These are phyloP conservation scores for Tenodera sinensis DNA, from an alignment of 2,888 invertebrate species.

Conservation along the genomic window DNA sequence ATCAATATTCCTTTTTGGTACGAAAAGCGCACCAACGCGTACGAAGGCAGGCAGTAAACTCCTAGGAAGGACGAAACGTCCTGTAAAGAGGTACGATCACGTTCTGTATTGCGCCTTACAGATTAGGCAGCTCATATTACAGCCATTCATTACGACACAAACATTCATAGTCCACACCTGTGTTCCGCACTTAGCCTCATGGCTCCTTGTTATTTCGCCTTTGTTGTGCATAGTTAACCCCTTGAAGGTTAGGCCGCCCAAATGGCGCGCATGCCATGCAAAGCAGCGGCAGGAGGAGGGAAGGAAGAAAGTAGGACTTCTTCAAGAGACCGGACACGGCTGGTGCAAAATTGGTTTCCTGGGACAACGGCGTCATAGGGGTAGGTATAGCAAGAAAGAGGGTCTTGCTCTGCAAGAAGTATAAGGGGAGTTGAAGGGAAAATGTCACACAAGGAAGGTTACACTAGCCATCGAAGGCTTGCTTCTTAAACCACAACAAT, in stretches of 20 bases:
- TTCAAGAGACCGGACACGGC: slow-evolving; percentile 8
- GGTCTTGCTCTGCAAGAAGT: not conserved
- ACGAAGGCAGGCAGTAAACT: not conserved
- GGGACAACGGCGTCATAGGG: not conserved
- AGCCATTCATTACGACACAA: not conserved
- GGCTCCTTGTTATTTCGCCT: not conserved
- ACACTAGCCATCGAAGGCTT: too few species aligned
- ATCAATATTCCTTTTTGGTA: too few species aligned
- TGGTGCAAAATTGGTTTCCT: slow-evolving; percentile 13
- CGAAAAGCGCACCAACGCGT: too few species aligned
- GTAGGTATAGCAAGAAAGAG: not conserved
- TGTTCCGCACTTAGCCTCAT: not conserved
- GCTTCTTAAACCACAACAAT: too few species aligned
- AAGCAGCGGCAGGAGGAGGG: not conserved
- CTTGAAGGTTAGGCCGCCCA: not conserved
- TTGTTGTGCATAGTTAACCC: slow-evolving; percentile 5
- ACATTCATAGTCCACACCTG: slow-evolving; percentile 14
- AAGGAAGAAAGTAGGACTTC: not conserved
- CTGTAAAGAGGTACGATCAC: not conserved
- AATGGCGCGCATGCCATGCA: slow-evolving; percentile 8
- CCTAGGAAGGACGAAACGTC: too few species aligned
- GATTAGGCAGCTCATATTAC: slow-evolving; percentile 17
- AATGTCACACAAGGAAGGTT: not conserved
- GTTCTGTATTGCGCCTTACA: not conserved
- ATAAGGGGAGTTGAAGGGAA: not conserved